Evolutionary conservation across 2,113 vertebrate genomes (phyloP).

Genomic region (Martes martes): DNA sequence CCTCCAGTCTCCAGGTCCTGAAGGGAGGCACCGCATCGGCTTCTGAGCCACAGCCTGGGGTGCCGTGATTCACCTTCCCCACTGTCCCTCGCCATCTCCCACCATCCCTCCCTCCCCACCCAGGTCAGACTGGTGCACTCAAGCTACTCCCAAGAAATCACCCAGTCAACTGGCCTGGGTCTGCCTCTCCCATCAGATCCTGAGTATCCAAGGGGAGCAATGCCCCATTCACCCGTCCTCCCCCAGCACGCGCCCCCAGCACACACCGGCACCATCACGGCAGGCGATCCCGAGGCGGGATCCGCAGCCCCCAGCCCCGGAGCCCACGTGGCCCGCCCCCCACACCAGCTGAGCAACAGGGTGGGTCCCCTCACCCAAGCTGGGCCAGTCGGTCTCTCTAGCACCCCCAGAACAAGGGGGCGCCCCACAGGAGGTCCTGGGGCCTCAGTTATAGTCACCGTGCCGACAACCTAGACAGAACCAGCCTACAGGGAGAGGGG

Average conservation of each 20-base stretch:
- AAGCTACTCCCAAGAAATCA: neutral
- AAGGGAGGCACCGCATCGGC: neutral
- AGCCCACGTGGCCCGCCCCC: neutral
- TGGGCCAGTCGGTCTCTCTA: neutral
- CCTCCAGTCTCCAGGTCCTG: neutral
- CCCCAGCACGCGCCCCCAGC: neutral
- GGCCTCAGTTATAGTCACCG: neutral
- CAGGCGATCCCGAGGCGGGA: neutral
- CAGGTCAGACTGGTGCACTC: neutral
- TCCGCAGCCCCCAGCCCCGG: neutral
- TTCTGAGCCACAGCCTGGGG: neutral
- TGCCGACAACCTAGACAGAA: neutral
- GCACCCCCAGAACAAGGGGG: neutral
- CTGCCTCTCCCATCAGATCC: neutral
- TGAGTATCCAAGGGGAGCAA: neutral
- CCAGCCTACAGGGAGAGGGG: neutral
- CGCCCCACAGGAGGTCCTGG: neutral
- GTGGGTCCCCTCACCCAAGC: neutral
- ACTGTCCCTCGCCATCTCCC: too few species aligned
- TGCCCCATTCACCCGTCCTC: accelerated
- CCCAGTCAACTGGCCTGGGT: neutral
- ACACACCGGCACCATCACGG: neutral
- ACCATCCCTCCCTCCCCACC: neutral
- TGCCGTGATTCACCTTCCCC: too few species aligned
- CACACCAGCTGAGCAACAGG: neutral